phyloP scores from a whole-genome alignment of 2,888 invertebrate genomes.

The Scaeva pyrastri region DNA sequence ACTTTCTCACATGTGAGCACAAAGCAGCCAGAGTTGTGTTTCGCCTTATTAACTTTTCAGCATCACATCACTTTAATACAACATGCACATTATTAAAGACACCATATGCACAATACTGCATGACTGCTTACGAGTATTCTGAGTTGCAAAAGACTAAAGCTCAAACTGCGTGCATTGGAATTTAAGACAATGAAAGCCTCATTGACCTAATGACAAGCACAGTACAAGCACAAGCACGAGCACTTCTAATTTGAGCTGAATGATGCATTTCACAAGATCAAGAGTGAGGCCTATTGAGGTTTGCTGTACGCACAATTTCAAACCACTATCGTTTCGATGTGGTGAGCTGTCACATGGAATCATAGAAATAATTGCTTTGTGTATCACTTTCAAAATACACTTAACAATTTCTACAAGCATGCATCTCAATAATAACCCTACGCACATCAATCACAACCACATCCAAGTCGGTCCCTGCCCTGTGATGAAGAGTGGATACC shows the following conservation, averaged over 20 bases:
- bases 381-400: constrained; percentile 58
- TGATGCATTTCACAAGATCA: constrained; percentile 44
- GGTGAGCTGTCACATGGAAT: constrained; percentile 35
- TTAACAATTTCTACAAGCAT: constrained; percentile 45
- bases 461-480: constrained; percentile 49
- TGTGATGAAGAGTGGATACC: constrained; percentile 19
- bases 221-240: constrained; percentile 6
- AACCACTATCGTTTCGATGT: constrained; percentile 9
- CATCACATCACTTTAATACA: constrained; percentile 29
- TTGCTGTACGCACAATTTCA: constrained; percentile 5
- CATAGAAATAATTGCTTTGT: constrained; percentile 59
- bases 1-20: neutral
- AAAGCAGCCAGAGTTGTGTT: neutral
- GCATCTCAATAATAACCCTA: constrained; percentile 41
- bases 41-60: constrained; percentile 30
- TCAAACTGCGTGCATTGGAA: constrained; percentile 21
- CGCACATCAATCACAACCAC: constrained; percentile 65
- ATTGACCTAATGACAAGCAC: constrained; percentile 53
- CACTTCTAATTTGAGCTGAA: constrained; percentile 25
- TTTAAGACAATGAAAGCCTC: constrained; percentile 25
- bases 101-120: neutral
- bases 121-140: neutral
- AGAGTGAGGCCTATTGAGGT: neutral
- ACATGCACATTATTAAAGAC: constrained; percentile 9
- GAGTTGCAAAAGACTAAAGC: constrained; percentile 16